A percentile compares a stretch with the other conserved stretches of the same genome.
Conservation (phyloP, 2,888 invertebrate genomes). For the Drosophila percnosoma region DNA sequence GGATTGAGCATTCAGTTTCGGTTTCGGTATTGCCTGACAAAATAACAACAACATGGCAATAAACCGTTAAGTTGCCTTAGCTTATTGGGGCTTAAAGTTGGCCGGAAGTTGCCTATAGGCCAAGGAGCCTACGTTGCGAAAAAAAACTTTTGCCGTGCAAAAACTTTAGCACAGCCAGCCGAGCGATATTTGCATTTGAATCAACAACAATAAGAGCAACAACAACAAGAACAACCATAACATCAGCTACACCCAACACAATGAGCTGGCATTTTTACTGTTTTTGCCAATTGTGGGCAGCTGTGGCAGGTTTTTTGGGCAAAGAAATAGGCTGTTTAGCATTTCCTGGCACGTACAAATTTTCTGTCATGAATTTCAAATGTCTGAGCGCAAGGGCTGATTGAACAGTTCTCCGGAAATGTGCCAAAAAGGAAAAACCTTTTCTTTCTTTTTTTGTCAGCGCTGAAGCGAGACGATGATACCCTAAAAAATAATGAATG, state of each 20-base stretch:
- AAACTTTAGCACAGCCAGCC: slow-evolving; percentile 59
- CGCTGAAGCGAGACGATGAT: slow-evolving; percentile 15
- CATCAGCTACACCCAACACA: slow-evolving; percentile 43
- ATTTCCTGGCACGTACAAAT: slow-evolving; percentile 75
- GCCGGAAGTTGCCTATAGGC: slow-evolving; percentile 49
- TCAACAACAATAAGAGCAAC: slow-evolving; percentile 41
- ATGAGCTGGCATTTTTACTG: slow-evolving; percentile 57
- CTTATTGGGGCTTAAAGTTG: slow-evolving; percentile 71
- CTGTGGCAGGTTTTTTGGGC: slow-evolving; percentile 36
- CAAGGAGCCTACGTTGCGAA: slow-evolving; percentile 61
- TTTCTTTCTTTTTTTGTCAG: background rate
- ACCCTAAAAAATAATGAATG: slow-evolving; percentile 8
- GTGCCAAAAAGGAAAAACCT: slow-evolving; percentile 19
- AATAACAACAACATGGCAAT: slow-evolving; percentile 67
- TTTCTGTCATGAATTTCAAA: slow-evolving; percentile 76
- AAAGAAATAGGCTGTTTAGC: slow-evolving; percentile 61
- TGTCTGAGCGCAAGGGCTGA: slow-evolving; percentile 62
- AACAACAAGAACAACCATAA: slow-evolving; percentile 16
- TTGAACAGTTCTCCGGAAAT: slow-evolving; percentile 65
- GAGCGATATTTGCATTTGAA: slow-evolving; percentile 73
- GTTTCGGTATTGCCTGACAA: slow-evolving; percentile 36
- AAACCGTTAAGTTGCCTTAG: slow-evolving; percentile 74
- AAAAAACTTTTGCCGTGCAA: slow-evolving; percentile 72
- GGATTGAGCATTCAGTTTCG: slow-evolving; percentile 48
- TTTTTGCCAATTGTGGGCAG: slow-evolving; percentile 45